These are phyloP conservation scores for Chanos chanos DNA, from an alignment of 2,797 vertebrate genomes.

Conservation along the genomic window DNA sequence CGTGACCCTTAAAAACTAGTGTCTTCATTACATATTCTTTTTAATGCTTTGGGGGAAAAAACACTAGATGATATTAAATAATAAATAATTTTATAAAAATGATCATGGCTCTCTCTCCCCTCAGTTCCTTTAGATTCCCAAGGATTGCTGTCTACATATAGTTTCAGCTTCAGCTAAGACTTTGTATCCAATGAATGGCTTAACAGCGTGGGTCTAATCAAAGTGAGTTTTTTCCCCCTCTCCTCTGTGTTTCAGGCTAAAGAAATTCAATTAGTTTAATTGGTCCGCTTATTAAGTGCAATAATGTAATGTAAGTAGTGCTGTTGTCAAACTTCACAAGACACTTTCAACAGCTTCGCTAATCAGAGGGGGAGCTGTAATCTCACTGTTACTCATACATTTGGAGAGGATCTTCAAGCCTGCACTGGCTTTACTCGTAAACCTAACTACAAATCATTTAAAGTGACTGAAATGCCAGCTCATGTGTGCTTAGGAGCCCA, in stretches of 20 bases:
- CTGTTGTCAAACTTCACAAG: conserved; percentile 68
- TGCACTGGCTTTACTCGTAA: conserved; percentile 59
- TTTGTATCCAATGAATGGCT: conserved; percentile 58
- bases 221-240: conserved; percentile 55
- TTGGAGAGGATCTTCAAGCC: conserved; percentile 57
- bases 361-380: conserved; percentile 67
- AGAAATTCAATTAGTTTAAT: conserved; percentile 73
- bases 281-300: conserved; percentile 66
- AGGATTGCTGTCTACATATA: conserved; percentile 50
- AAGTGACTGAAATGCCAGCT: conserved; percentile 35
- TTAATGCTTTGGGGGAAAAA: no score
- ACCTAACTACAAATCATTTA: conserved; percentile 41
- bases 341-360: conserved; percentile 59
- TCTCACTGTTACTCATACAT: conserved; percentile 58
- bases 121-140: conserved; percentile 53
- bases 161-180: conserved; percentile 44
- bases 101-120: conserved; percentile 35
- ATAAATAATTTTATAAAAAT: conserved; percentile 17
- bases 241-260: conserved; percentile 62
- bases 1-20: no score
- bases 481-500: conserved; percentile 13
- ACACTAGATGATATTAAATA: no score
- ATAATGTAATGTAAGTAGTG: conserved; percentile 59
- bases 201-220: conserved; percentile 67
- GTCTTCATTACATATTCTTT: no score